phyloP scores from a whole-genome alignment of 2,113 vertebrate genomes.

The Kryptolebias marmoratus region DNA sequence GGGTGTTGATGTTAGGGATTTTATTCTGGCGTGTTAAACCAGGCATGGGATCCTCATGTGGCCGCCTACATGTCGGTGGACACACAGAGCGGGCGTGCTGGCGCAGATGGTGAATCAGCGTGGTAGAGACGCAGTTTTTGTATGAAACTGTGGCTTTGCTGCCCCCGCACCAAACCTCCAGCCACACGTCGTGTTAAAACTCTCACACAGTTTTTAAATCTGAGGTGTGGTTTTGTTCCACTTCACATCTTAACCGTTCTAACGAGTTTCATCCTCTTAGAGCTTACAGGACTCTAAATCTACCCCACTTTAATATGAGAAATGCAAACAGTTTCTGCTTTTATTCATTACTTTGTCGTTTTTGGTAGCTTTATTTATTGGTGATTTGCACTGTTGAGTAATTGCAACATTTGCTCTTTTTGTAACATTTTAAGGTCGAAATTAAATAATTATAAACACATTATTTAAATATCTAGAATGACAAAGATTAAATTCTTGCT shows the following conservation, averaged over 20 bases:
- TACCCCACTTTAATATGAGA: background rate
- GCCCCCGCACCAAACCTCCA: conserved; percentile 63
- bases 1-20: background rate
- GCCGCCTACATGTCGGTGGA: conserved; percentile 48
- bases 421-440: too few species aligned
- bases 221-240: conserved; percentile 25
- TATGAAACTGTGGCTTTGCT: conserved; percentile 38
- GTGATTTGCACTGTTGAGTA: too few species aligned
- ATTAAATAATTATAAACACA: too few species aligned
- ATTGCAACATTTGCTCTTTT: too few species aligned
- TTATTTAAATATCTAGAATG: too few species aligned
- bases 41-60: conserved; percentile 36
- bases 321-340: conserved; percentile 20
- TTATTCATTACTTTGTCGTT: too few species aligned
- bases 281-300: background rate
- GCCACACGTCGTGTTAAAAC: conserved; percentile 24
- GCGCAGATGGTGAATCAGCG: conserved; percentile 72
- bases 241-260: background rate
- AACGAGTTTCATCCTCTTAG: background rate
- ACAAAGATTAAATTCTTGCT: too few species aligned
- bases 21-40: conserved; percentile 21
- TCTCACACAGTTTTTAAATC: conserved; percentile 13
- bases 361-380: too few species aligned
- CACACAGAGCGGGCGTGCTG: conserved; percentile 36
- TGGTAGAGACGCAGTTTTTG: conserved; percentile 56